These are phyloP conservation scores for Drosophila pachea DNA, from an alignment of 1,140 invertebrate genomes.

Conservation along the genomic window DNA sequence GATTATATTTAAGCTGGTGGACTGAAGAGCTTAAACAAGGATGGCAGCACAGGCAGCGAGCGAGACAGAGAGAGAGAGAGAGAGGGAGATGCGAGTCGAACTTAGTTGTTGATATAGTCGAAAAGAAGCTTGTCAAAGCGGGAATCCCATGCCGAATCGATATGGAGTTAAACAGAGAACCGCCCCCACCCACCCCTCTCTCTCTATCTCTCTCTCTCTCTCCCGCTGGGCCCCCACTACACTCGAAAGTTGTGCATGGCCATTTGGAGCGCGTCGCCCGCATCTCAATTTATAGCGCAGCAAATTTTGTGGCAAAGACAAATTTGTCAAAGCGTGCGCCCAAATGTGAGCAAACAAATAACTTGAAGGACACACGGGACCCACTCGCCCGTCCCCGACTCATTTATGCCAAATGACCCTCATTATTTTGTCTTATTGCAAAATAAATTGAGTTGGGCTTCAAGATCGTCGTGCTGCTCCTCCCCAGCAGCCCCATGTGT, in stretches of 20 bases:
- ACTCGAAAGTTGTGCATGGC: constrained; percentile 28
- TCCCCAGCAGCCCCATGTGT: constrained; percentile 33
- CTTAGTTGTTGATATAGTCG: constrained; percentile 23
- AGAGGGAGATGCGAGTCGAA: background rate
- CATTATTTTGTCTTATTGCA: constrained; percentile 73
- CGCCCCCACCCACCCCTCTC: constrained; percentile 5
- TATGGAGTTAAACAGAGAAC: background rate
- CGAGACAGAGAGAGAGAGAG: background rate
- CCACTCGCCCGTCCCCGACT: constrained; percentile 20
- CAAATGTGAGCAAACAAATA: constrained; percentile 55
- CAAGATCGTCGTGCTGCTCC: constrained; percentile 41
- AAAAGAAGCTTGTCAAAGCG: constrained; percentile 1
- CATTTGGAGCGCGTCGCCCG: constrained; percentile 26
- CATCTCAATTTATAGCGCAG: constrained; percentile 48
- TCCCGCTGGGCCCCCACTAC: background rate
- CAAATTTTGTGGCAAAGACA: constrained; percentile 44
- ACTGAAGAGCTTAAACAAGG: constrained; percentile 24
- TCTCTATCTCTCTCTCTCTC: background rate
- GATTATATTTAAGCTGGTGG: constrained; percentile 62
- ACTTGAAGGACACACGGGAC: constrained; percentile 49
- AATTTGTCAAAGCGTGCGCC: constrained; percentile 61
- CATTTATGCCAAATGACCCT: constrained; percentile 76
- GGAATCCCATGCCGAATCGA: constrained; percentile 9
- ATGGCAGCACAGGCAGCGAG: constrained; percentile 4
- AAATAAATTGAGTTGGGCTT: constrained; percentile 76